These are phyloP conservation scores for Toxostoma redivivum DNA, from an alignment of 2,113 vertebrate genomes.

Conservation along the genomic window DNA sequence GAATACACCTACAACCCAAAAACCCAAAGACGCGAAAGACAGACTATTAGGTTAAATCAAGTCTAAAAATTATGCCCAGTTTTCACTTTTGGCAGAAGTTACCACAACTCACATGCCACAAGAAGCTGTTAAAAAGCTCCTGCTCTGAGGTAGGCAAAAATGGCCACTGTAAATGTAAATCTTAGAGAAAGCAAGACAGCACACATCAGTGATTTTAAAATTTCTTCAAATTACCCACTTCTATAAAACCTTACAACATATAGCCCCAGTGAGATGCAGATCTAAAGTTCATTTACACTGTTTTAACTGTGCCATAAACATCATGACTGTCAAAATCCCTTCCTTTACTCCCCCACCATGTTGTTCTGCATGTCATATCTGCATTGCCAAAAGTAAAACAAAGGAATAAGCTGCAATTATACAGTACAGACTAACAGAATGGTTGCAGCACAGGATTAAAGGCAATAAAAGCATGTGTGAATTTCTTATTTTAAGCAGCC, in stretches of 20 bases:
- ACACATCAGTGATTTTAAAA: fast-evolving
- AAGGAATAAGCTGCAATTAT: not conserved
- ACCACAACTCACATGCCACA: not conserved
- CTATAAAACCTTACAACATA: not conserved
- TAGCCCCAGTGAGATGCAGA: not conserved
- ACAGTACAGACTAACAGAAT: not conserved
- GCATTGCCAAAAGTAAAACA: not conserved
- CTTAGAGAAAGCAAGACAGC: not conserved
- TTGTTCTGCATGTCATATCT: not conserved
- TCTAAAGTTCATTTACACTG: not conserved
- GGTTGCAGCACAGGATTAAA: not conserved
- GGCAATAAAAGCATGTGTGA: not conserved
- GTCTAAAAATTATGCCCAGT: not conserved
- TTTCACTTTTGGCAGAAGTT: not conserved
- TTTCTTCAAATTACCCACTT: not conserved
- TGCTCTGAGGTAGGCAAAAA: not conserved
- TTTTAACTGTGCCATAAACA: not conserved
- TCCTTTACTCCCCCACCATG: not conserved
- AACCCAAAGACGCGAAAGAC: not conserved
- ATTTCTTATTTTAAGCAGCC: not conserved
- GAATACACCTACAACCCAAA: not conserved
- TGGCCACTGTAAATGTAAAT: not conserved
- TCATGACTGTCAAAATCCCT: not conserved
- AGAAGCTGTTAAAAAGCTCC: not conserved
- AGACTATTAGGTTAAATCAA: not conserved